A percentile compares a stretch with the other conserved stretches of the same genome.
phyloP scores from a whole-genome alignment of 1,140 invertebrate genomes.

The Habropoda laboriosa region DNA sequence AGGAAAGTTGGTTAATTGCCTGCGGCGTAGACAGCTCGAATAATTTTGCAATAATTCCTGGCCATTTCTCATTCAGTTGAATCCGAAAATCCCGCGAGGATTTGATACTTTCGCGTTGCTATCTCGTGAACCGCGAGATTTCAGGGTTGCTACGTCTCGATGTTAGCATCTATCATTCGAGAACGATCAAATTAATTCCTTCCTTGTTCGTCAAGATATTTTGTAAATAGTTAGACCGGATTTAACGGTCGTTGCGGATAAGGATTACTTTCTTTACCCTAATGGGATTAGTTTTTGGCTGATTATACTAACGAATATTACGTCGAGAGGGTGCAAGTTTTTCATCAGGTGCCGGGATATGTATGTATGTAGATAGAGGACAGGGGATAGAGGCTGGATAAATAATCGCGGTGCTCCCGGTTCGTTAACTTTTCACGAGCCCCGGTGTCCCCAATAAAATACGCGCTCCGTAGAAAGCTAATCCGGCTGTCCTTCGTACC shows the following conservation, averaged over 20 bases:
- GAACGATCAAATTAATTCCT: neutral
- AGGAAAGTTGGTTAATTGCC: neutral
- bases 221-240: too few relatives aligned
- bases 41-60: conserved; percentile 16
- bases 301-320: conserved; percentile 39
- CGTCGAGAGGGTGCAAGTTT: neutral
- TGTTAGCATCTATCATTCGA: too few relatives aligned
- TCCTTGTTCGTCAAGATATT: too few relatives aligned
- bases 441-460: conserved; percentile 26
- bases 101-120: neutral
- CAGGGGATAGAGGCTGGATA: neutral
- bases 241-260: too few relatives aligned
- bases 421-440: conserved; percentile 51
- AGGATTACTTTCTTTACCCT: too few relatives aligned
- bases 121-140: neutral
- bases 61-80: neutral
- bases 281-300: too few relatives aligned
- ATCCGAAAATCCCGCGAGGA: neutral
- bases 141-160: neutral
- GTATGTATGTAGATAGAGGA: neutral
- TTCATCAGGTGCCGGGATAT: neutral
- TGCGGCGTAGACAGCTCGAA: neutral
- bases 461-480: conserved; percentile 14
- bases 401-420: conserved; percentile 30
- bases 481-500: neutral